A percentile compares a stretch with the other conserved stretches of the same genome.
Evolutionary conservation across 2,113 vertebrate genomes (phyloP).

Genomic region (Bambusicola thoracicus): DNA sequence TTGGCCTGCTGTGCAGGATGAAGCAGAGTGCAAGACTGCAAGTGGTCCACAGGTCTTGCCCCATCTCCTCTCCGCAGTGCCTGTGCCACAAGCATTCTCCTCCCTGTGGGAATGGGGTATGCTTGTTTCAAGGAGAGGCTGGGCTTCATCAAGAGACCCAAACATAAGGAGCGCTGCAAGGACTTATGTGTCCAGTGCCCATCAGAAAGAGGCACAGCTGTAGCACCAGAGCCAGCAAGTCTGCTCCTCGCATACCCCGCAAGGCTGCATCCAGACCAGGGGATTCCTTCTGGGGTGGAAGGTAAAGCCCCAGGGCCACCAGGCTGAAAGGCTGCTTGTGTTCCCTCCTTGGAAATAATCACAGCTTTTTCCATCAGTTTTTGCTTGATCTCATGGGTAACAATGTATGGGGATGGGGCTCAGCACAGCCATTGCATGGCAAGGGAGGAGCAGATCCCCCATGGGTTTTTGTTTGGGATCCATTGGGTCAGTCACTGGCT

Average conservation of each 20-base stretch:
- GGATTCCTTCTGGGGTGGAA: background rate
- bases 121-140: rapidly evolving
- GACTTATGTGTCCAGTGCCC: background rate
- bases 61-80: background rate
- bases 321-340: background rate
- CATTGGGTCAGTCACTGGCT: background rate
- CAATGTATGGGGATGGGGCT: rapidly evolving
- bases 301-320: background rate
- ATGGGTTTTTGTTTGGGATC: background rate
- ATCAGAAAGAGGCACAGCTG: background rate
- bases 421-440: rapidly evolving
- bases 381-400: background rate
- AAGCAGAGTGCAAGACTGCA: background rate
- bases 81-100: background rate
- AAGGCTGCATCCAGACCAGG: background rate
- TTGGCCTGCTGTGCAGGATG: background rate
- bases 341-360: background rate
- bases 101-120: rapidly evolving
- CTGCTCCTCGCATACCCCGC: background rate
- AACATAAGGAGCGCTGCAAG: background rate
- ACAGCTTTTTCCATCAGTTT: background rate
- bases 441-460: background rate
- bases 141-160: background rate
- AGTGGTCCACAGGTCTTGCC: background rate
- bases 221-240: background rate